Base-by-base conservation (phyloP, 2,888 invertebrate genomes). In the Diploptera punctata region DNA sequence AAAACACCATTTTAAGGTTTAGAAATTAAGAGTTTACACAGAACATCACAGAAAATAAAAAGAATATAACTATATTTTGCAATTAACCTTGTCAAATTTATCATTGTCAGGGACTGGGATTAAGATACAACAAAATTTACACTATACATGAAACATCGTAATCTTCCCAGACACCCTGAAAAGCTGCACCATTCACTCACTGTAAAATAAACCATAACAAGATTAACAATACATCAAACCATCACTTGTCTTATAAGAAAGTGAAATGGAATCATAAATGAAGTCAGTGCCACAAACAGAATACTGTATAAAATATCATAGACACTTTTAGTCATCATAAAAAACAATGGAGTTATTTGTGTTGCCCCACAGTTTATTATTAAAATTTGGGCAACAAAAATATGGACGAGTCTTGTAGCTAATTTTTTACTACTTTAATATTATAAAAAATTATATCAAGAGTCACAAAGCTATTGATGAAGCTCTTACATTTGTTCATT, bases 41-140 rank as follows among this genome's bases (percentile, higher is more conserved):
- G 26, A 57, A 57, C 57, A 57, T 57, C 57, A 57, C 57, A 57
- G 57, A 57, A 29, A 57, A 57, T 5, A 21, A 21, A 52, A 52
- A 7, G 16, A 52, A 52, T 21, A 33, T 33, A 33, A 21, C 21
- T 52, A 52, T 52, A 21, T 52, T 3, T 21, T 31, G 57, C 24
- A 31, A 57, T n/a, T 29, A 29, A 31, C 24, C 16, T n/a, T 9
- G 24, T 57, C 57, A 57, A 10, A 9, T 57, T 57, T 24, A 57
- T 57, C 16, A 29, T 57, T 4, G 21, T 24, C 18, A 21, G 54
- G 24, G 24, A 54, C 54, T 24, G 21, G 19, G 49, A 4, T 3
- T 52, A 52, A 10, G 24, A 57, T 24, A 57, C 57, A 57, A 57
- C 29, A 57, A 57, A 57, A 57, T 57, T 57, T 57, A 57, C 57